These are phyloP conservation scores for Acrossocheilus wenchowensis DNA, from an alignment of 2,797 vertebrate species.

Conservation along the genomic window DNA sequence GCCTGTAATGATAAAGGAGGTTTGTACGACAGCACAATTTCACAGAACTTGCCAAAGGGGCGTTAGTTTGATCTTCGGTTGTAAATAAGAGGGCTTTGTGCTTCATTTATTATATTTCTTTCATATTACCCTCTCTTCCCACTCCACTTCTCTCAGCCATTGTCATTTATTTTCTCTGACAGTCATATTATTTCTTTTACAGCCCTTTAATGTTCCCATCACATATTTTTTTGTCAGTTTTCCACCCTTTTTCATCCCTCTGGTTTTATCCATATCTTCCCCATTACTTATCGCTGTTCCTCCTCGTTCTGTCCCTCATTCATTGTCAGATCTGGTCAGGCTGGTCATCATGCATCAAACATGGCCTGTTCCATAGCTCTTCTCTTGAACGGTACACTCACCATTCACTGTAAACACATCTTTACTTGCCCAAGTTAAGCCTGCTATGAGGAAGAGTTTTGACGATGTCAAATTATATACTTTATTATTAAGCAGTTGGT, in stretches of 20 bases:
- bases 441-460: not conserved
- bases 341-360: not conserved
- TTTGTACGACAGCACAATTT: not conserved
- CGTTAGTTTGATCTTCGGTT: constrained; percentile 23
- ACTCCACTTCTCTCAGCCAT: constrained; percentile 13
- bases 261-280: constrained; percentile 1
- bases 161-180: constrained; percentile 35
- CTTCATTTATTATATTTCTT: constrained; percentile 45
- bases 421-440: not conserved
- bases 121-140: constrained; percentile 22
- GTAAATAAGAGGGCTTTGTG: constrained; percentile 38
- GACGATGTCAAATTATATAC: not conserved
- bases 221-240: constrained; percentile 17
- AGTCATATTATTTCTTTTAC: constrained; percentile 34
- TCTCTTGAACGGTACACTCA: not conserved
- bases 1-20: not conserved
- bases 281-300: not conserved
- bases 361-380: not conserved
- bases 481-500: not conserved
- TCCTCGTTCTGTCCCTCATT: not conserved
- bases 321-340: constrained; percentile 5
- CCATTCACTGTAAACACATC: not conserved
- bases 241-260: constrained; percentile 6
- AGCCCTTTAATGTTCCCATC: constrained; percentile 20
- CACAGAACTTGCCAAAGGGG: constrained; percentile 30